A percentile compares a stretch with the other conserved stretches of the same genome.
phyloP scores from a whole-genome alignment of 2,113 vertebrate genomes.

The Alaudala cheleensis region DNA sequence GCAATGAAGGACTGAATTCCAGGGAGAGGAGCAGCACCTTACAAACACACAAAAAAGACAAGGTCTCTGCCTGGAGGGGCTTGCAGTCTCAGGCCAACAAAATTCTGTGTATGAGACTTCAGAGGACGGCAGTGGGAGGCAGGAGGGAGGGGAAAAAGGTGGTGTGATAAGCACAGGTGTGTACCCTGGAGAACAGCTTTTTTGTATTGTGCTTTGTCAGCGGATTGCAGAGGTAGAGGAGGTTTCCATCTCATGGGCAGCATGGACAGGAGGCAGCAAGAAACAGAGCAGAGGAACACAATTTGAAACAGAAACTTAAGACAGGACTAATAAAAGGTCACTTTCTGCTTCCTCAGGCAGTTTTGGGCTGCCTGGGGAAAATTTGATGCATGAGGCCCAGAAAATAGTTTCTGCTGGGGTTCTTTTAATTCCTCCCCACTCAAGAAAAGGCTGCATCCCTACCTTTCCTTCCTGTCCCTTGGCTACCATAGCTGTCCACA shows the following conservation, averaged over 20 bases:
- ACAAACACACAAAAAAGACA: not conserved
- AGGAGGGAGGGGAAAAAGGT: not conserved
- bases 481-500: not conserved
- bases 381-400: not conserved
- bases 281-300: not conserved
- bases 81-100: not conserved
- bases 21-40: not conserved
- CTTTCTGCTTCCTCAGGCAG: not conserved
- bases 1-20: not conserved
- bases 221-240: not conserved
- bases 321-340: not conserved
- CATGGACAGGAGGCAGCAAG: not conserved
- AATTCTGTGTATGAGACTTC: constrained; percentile 3
- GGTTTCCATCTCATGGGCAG: not conserved
- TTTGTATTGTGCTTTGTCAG: not conserved
- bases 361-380: not conserved
- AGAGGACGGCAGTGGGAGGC: constrained; percentile 12
- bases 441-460: not conserved
- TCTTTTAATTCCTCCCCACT: not conserved
- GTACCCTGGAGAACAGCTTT: constrained; percentile 9
- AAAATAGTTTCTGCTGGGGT: not conserved
- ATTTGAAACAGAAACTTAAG: not conserved
- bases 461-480: not conserved
- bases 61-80: not conserved
- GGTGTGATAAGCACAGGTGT: constrained; percentile 32